These are phyloP conservation scores for Caenorhabditis afra DNA, from an alignment of 2,888 invertebrate species.

Conservation along the genomic window DNA sequence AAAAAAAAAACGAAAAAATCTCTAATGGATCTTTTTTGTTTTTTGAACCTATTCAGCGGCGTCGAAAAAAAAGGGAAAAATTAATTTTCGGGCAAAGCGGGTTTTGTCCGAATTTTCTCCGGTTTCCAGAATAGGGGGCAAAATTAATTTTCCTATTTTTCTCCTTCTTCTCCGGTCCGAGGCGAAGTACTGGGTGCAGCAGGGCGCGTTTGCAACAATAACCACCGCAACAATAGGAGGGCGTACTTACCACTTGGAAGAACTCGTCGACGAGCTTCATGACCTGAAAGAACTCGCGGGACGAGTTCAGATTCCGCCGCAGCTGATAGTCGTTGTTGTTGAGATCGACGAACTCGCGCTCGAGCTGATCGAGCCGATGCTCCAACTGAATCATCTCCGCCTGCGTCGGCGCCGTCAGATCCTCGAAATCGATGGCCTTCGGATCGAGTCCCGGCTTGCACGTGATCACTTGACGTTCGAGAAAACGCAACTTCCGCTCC, in stretches of 20 bases:
- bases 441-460: conserved; percentile 95
- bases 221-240: conserved; percentile 5
- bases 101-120: no score
- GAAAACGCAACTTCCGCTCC: conserved; percentile 84
- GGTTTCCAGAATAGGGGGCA: no score
- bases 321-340: conserved; percentile 70
- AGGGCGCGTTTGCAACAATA: no score
- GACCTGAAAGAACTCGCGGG: conserved; percentile 62
- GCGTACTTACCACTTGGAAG: conserved; percentile 71
- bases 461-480: conserved; percentile 95
- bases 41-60: no score
- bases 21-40: no score
- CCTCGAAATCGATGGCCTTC: conserved; percentile 82
- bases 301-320: conserved; percentile 61
- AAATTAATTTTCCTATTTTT: no score
- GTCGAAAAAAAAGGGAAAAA: no score
- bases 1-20: no score
- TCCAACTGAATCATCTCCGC: conserved; percentile 90
- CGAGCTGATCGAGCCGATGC: conserved; percentile 60
- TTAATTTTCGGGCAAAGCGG: no score
- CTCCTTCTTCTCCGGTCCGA: no score
- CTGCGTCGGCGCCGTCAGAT: conserved; percentile 92
- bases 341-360: conserved; percentile 70
- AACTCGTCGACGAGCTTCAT: conserved; percentile 69
- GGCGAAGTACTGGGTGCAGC: no score